Evolutionary conservation across 1,140 invertebrate genomes (phyloP), one percentile per base, ranked within the genome.

Genomic region (Ptiloglossa arizonensis): DNA sequence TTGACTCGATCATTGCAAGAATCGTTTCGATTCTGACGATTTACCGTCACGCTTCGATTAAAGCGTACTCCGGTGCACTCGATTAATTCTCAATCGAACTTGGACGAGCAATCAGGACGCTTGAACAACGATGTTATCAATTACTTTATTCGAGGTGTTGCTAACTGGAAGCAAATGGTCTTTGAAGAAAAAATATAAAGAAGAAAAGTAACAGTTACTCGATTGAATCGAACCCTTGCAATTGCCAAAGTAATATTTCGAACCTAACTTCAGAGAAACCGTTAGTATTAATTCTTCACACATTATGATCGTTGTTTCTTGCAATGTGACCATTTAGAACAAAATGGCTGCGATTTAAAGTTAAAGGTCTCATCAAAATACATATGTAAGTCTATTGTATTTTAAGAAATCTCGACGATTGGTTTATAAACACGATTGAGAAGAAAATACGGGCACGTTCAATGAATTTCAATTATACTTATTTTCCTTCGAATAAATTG

Each of bases 61-160:
- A 60, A 60, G 59, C 59, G 59, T 22, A 41, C 32, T 41, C 35
- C 32, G 59, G 35, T 60, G 59, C 59, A 60, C 59, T 60, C 59
- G 59, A 60, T 38, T 60, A 22, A 60, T 60, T 60, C 59, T 38
- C 59, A 60, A 60, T 60, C 59, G 59, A 60, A 41, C 19, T 35
- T 35, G 19, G 59, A 60, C 59, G 59, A 60, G 59, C 59, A 60
- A 60, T 60, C 59, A 41, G 59, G 59, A 60, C 59, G 35, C 35
- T 38, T n/a, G 59, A 38, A n/a, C n/a, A 60, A 60, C 59, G 59
- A 60, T 60, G 59, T 60, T 60, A 60, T 60, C 59, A 60, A 60
- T 60, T 60, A 60, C 59, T 60, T 41, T 38, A 38, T 60, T n/a
- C 59, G 59, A 41, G 59, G 59, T 60, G 59, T 60, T 38, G 35